phyloP scores from a whole-genome alignment of 2,888 invertebrate species.

The Nephrotoma flavescens region DNA sequence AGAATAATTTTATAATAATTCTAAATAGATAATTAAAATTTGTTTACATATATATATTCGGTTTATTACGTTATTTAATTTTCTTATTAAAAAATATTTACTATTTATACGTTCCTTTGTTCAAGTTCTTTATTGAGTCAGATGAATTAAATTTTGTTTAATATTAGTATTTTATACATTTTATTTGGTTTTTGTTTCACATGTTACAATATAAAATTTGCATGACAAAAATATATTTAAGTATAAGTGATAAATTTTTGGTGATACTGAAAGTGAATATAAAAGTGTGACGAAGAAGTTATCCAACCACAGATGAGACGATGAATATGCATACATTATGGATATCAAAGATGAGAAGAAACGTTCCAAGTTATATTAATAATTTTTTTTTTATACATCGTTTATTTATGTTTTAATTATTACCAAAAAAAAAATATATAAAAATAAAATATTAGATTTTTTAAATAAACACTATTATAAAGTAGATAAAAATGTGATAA shows the following conservation, averaged over 20 bases:
- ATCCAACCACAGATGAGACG: background rate
- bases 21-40: background rate
- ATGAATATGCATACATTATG: background rate
- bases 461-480: background rate
- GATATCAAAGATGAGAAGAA: background rate
- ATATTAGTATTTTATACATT: background rate
- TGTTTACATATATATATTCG: background rate
- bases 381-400: background rate
- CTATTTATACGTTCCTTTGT: background rate
- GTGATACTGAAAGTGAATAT: background rate
- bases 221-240: background rate
- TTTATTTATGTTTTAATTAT: background rate
- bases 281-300: background rate
- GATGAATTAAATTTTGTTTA: background rate
- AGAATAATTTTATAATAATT: background rate
- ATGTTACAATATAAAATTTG: background rate
- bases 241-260: background rate
- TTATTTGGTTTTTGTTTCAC: background rate
- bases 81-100: background rate
- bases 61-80: background rate
- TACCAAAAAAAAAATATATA: background rate
- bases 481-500: background rate
- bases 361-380: background rate
- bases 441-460: background rate
- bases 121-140: background rate